Conservation (phyloP, 1,140 invertebrate genomes). For the Sesamia nonagrioides region DNA sequence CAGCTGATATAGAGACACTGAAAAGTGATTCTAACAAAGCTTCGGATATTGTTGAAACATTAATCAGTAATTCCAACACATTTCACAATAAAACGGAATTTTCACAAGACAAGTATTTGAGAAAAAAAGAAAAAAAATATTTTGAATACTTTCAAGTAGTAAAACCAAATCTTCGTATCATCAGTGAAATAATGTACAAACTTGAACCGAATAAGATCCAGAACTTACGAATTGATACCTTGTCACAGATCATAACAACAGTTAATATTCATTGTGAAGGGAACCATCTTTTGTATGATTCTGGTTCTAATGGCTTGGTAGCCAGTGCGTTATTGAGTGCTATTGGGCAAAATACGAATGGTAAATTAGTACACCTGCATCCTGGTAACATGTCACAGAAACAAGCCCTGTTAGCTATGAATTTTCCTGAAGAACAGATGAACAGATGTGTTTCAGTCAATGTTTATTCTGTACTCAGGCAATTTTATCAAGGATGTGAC, state of each 20-base stretch:
- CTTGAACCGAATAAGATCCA: conserved; percentile 93
- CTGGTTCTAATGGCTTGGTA: conserved; percentile 94
- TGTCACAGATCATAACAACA: conserved; percentile 95
- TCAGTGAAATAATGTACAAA: conserved; percentile 93
- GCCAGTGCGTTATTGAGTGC: conserved; percentile 93
- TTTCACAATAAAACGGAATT: conserved; percentile 96
- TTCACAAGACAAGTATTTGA: conserved; percentile 97
- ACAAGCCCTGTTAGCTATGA: conserved; percentile 93
- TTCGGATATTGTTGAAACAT: conserved; percentile 94
- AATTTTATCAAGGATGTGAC: conserved; percentile 88
- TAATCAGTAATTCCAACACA: conserved; percentile 96
- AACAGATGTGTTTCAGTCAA: conserved; percentile 91
- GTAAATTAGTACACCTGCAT: conserved; percentile 92
- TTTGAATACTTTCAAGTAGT: conserved; percentile 93
- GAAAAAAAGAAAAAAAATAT: conserved; percentile 97
- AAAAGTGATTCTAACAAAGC: conserved; percentile 92
- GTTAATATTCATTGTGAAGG: conserved; percentile 93
- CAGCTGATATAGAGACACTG: conserved; percentile 93
- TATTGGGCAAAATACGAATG: conserved; percentile 89
- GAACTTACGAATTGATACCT: conserved; percentile 94
- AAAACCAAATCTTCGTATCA: conserved; percentile 91
- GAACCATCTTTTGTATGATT: conserved; percentile 95
- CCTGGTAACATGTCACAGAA: conserved; percentile 93
- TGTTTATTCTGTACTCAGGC: conserved; percentile 91
- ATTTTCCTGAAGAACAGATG: conserved; percentile 90